Base-by-base conservation (phyloP, 2,797 vertebrate genomes). In the Petrocephalus schoutedeni region DNA sequence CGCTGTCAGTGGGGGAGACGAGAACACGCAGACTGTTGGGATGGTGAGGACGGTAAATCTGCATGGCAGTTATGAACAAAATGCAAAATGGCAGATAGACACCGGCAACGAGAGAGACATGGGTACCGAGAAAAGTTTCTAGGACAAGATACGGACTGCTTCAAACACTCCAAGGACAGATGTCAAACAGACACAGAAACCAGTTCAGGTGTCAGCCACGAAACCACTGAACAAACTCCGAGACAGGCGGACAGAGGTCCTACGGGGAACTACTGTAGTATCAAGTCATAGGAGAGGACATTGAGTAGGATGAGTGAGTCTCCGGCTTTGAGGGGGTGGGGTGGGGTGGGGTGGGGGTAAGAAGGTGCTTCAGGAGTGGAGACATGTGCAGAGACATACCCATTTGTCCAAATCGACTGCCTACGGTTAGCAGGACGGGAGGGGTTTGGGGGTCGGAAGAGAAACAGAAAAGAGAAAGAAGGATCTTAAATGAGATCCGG, bases 371-470 rank as follows among this genome's bases (percentile, higher is more conserved):
- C 87, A 92, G 90, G 89, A 89, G 89, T 87, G 86, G 88, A 93
- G 90, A 95, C 91, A 90, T 90, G 90, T 93, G 92, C 91, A 92
- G 91, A 93, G 92, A 96, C 96, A 91, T 96, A 97, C 96, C 96
- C 95, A 96, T 93, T 95, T 93, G 93, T 96, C 94, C 95, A 96
- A 95, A 96, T 95, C 94, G 92, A 95, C 92, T 94, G 94, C 94
- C 95, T 95, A 90, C 82, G 93, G 91, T 94, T 89, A 92, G 94
- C 93, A 94, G 92, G 91, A 90, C 92, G 93, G 91, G 90, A 92
- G 85, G 90, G 91, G 91, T 64, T 88, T 85, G 49, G 89, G 61
- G 92, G 87, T 93, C 91, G 94, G 93, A 92, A 88, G 88, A 89
- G 88, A 92, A 87, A 92, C 89, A 92, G 93, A 91, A 89, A 54